Conservation (phyloP, 2,888 invertebrate genomes). For the Parnassius apollo region DNA sequence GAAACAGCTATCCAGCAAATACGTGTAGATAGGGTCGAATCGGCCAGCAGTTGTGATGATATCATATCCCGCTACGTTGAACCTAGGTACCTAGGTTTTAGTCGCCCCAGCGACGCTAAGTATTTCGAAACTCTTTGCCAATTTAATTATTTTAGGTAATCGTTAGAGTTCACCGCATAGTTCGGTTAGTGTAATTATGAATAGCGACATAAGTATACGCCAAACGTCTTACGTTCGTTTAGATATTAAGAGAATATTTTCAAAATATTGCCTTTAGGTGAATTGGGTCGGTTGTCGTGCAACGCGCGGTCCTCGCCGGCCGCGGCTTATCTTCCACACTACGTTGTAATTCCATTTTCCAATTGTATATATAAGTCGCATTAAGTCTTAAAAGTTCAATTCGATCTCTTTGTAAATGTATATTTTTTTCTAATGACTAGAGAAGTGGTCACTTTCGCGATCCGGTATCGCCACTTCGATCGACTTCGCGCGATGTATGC, state of each 20-base stretch:
- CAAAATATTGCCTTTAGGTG: slow-evolving; percentile 79
- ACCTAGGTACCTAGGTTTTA: slow-evolving; percentile 71
- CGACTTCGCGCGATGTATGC: background rate
- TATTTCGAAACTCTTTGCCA: slow-evolving; percentile 81
- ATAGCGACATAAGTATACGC: slow-evolving; percentile 81
- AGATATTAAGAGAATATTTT: slow-evolving; percentile 75
- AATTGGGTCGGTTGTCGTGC: slow-evolving; percentile 53
- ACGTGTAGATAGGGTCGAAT: slow-evolving; percentile 85
- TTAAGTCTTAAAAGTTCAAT: slow-evolving; percentile 78
- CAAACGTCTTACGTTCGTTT: slow-evolving; percentile 80
- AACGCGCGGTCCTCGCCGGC: slow-evolving; percentile 34
- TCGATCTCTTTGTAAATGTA: slow-evolving; percentile 81
- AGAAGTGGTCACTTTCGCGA: slow-evolving; percentile 3
- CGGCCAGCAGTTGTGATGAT: slow-evolving; percentile 18
- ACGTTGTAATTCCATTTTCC: slow-evolving; percentile 78
- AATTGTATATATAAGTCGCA: slow-evolving; percentile 78
- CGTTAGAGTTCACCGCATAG: slow-evolving; percentile 77
- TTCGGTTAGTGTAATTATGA: slow-evolving; percentile 79
- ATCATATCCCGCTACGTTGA: slow-evolving; percentile 88
- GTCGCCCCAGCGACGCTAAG: slow-evolving; percentile 77
- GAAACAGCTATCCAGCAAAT: slow-evolving; percentile 98
- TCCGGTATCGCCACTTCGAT: background rate
- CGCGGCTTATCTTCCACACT: slow-evolving; percentile 74
- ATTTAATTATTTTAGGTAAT: slow-evolving; percentile 80
- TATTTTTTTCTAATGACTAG: slow-evolving; percentile 63